Percentiles rank a stretch among this genome's conserved stretches.
These are phyloP conservation scores for Pantala flavescens DNA, from an alignment of 1,140 invertebrate genomes.

Conservation along the genomic window DNA sequence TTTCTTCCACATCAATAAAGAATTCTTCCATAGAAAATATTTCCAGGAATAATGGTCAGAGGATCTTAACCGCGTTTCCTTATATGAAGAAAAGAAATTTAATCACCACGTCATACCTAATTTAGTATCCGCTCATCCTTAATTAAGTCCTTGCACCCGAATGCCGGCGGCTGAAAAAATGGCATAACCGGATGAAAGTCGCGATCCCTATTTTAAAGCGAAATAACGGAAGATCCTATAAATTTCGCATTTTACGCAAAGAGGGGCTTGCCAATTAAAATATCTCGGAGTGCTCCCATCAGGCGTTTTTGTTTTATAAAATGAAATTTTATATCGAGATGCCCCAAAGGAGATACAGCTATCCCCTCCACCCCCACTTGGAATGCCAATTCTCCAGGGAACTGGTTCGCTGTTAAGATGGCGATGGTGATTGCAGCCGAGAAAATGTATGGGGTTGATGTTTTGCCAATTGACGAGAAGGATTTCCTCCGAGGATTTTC, in stretches of 20 bases:
- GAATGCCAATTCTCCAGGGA: background rate
- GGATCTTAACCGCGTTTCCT: no score
- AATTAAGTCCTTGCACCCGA: no score
- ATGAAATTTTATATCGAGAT: background rate
- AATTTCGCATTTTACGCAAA: slow-evolving; percentile 3
- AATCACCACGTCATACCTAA: no score
- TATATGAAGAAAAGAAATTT: no score
- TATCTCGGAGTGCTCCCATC: background rate
- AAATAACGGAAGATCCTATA: background rate
- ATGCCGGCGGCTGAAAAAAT: no score
- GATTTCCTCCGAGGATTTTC: no score
- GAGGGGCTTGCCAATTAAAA: background rate
- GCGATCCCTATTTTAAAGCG: background rate
- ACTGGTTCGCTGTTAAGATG: background rate
- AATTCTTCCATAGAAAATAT: no score
- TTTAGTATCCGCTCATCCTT: no score
- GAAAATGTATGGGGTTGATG: no score
- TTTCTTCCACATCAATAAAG: no score
- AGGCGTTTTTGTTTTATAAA: background rate
- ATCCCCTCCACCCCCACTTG: background rate
- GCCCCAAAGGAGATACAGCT: background rate
- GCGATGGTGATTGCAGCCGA: background rate
- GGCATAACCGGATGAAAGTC: background rate
- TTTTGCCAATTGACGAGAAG: no score
- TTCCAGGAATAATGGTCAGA: no score